These are phyloP conservation scores for Oncopodura yosiiana DNA, from an alignment of 1,140 invertebrate genomes.

Conservation along the genomic window DNA sequence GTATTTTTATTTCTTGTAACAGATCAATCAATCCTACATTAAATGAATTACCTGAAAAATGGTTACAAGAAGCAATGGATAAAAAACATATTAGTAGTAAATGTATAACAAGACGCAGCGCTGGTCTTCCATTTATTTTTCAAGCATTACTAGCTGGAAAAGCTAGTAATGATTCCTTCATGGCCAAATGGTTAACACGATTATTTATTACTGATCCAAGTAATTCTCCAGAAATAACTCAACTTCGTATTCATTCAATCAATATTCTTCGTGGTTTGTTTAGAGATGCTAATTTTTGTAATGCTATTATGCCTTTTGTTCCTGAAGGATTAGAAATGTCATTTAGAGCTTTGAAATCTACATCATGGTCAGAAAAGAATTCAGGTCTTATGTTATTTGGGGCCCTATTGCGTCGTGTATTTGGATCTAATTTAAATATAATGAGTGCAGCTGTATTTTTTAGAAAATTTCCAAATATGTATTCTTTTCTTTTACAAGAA, in stretches of 20 bases:
- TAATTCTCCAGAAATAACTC: constrained; percentile 42
- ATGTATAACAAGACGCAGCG: constrained; percentile 76
- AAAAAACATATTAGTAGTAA: constrained; percentile 41
- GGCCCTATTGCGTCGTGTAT: constrained; percentile 73
- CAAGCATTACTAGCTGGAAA: constrained; percentile 68
- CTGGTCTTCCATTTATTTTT: constrained; percentile 81
- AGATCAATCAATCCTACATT: constrained; percentile 45
- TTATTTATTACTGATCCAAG: constrained; percentile 7
- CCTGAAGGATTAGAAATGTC: constrained; percentile 60
- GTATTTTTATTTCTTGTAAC: constrained; percentile 36
- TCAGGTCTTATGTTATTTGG: constrained; percentile 74
- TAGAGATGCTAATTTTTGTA: constrained; percentile 61
- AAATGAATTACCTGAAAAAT: constrained; percentile 54
- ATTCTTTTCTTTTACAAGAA: constrained; percentile 64
- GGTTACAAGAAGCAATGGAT: constrained; percentile 57
- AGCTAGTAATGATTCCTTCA: constrained; percentile 30
- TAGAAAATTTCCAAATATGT: constrained; percentile 64
- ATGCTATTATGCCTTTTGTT: constrained; percentile 60
- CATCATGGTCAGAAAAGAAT: constrained; percentile 75
- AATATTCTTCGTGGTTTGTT: constrained; percentile 77
- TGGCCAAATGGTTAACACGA: constrained; percentile 10
- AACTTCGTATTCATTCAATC: constrained; percentile 58
- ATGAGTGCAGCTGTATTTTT: constrained; percentile 67
- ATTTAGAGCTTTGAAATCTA: constrained; percentile 60
- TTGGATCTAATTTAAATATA: constrained; percentile 69